Conservation (phyloP, 2,797 vertebrate species). For the Galaxias olidus region DNA sequence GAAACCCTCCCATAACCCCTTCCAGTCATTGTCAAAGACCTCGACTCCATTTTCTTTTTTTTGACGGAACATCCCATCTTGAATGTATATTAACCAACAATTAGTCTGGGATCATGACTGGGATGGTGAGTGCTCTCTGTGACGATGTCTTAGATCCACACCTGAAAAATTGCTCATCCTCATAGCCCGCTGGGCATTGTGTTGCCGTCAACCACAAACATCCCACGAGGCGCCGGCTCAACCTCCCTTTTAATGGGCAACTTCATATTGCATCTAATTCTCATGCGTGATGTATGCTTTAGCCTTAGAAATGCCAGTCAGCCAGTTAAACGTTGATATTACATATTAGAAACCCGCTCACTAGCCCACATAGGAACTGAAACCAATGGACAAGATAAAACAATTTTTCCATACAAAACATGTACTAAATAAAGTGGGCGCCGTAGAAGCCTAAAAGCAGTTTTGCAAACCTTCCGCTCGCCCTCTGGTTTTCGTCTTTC, state of each 20-base stretch:
- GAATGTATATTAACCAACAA: too few relatives aligned
- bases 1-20: too few relatives aligned
- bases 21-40: too few relatives aligned
- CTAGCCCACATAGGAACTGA: conserved; percentile 22
- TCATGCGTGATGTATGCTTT: conserved; percentile 37
- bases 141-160: background rate
- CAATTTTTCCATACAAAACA: conserved; percentile 51
- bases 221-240: conserved; percentile 16
- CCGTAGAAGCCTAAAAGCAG: conserved; percentile 60
- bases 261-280: conserved; percentile 32
- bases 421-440: conserved; percentile 24
- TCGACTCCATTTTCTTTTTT: too few relatives aligned
- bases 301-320: conserved; percentile 40
- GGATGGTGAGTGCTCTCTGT: too few relatives aligned
- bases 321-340: conserved; percentile 21
- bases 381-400: conserved; percentile 40
- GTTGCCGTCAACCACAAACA: conserved; percentile 16
- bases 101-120: too few relatives aligned
- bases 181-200: conserved; percentile 7
- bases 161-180: conserved; percentile 11
- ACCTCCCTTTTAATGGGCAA: conserved; percentile 45
- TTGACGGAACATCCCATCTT: too few relatives aligned
- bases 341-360: conserved; percentile 32
- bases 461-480: conserved; percentile 60
- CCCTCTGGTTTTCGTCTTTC: conserved; percentile 52